These are phyloP conservation scores for Coilia nasus DNA, from an alignment of 2,797 vertebrate genomes.

Conservation along the genomic window DNA sequence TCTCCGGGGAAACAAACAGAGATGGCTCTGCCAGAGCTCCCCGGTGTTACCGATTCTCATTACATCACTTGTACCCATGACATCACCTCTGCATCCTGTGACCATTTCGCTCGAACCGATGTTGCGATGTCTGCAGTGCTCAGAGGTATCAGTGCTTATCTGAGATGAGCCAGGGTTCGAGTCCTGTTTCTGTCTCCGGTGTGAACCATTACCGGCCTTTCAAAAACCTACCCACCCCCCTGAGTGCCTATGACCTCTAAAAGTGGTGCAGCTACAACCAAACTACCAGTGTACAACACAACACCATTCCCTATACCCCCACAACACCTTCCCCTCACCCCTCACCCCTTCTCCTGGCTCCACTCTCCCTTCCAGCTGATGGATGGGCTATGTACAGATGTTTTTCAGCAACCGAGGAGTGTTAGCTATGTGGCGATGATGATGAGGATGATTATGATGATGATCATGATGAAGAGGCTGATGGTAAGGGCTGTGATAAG, in stretches of 20 bases:
- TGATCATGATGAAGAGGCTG: background rate
- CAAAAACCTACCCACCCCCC: background rate
- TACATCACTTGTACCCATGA: background rate
- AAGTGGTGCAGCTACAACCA: constrained; percentile 13
- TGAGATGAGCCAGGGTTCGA: background rate
- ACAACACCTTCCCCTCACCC: background rate
- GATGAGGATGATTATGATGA: background rate
- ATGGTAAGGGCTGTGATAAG: too few species aligned
- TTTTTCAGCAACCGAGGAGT: background rate
- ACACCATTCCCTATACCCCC: background rate
- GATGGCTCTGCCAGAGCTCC: background rate
- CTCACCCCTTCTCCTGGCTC: background rate
- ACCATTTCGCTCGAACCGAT: background rate
- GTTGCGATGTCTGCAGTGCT: background rate
- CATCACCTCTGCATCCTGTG: background rate
- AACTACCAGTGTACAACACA: background rate
- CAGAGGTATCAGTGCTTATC: background rate
- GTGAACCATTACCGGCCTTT: background rate
- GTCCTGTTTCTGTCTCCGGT: background rate
- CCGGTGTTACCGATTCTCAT: background rate
- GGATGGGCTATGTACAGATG: background rate
- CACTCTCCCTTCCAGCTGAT: background rate
- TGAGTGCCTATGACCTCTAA: background rate
- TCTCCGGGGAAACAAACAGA: background rate
- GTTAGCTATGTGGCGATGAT: background rate